Evolutionary conservation across 2,113 vertebrate species (phyloP), one percentile per base, ranked within the genome.

Genomic region (Perca schrenkii): DNA sequence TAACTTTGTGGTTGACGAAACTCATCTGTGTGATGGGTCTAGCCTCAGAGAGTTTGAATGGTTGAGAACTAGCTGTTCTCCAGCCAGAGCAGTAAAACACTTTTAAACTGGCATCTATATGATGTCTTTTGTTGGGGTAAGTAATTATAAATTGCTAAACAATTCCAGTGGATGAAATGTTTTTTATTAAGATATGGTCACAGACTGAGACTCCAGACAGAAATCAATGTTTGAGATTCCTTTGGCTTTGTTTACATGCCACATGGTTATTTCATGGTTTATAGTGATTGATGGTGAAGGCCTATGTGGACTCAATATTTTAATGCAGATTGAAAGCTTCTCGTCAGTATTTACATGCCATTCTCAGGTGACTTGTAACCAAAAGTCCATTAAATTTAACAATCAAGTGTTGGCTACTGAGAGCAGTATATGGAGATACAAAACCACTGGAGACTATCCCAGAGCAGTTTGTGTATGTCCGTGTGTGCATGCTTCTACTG

Each of bases 341-440:
- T 74, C 36, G 49, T 85, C 79, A 71, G 68, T 82, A 87, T 91
- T 92, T 93, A 87, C 90, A 84, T 85, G 86, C 77, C 58, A 50
- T 69, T 70, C 85, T 91, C 83, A 84, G 78, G 83, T 91, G 88
- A 84, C 81, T 82, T 90, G 70, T 85, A 89, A 89, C 61, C 63
- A 91, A 89, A 92, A 85, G 80, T 86, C 89, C 77, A 83, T 88
- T 93, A 81, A 86, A 92, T 89, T 89, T 90, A 89, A 89, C 88
- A 94, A 94, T 96, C 93, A 94, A 92, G 94, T 93, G 90, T 91
- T 93, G 90, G 40, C 40, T 91, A 79, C 90, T 94, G 80, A 90
- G 91, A 87, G 91, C 89, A 80, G 72, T 84, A 83, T 92, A 91
- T 90, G 68, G 83, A 92, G 84, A 86, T 88, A 89, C 63, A 66